These are phyloP conservation scores for Bursaphelenchus okinawaensis DNA, from an alignment of 2,888 invertebrate genomes.

Conservation along the genomic window DNA sequence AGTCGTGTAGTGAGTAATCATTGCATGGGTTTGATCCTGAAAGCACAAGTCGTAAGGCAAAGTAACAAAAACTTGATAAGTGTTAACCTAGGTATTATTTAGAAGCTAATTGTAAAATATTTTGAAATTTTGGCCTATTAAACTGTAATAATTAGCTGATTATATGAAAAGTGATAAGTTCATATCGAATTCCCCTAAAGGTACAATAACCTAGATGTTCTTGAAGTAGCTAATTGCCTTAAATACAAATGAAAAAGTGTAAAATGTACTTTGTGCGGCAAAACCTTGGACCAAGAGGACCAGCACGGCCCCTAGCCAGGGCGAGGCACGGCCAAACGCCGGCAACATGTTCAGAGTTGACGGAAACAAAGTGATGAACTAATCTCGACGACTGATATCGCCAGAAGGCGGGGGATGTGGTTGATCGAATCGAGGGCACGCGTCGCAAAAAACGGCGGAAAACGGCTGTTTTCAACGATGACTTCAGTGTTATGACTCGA, in stretches of 20 bases:
- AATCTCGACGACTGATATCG: background rate
- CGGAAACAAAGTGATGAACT: background rate
- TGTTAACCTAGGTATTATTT: background rate
- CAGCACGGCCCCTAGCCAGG: background rate
- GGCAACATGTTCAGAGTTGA: background rate
- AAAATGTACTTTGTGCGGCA: background rate
- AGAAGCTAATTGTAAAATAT: too few species aligned
- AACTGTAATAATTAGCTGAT: too few species aligned
- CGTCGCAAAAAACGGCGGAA: background rate
- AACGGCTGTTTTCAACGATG: background rate
- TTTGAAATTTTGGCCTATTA: too few species aligned
- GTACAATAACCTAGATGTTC: too few species aligned
- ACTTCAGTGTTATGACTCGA: background rate
- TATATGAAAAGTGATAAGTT: too few species aligned
- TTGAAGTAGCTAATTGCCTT: too few species aligned
- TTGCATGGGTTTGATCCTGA: constrained; percentile 55
- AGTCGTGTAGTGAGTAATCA: constrained; percentile 57
- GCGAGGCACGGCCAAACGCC: background rate
- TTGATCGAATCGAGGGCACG: background rate
- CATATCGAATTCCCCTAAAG: too few species aligned
- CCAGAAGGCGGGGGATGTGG: background rate
- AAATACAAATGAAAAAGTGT: too few species aligned
- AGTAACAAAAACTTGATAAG: background rate
- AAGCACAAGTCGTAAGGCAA: background rate
- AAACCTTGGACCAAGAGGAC: background rate